These are phyloP conservation scores for Hemithea aestivaria DNA, from an alignment of 2,888 invertebrate species.

Conservation along the genomic window DNA sequence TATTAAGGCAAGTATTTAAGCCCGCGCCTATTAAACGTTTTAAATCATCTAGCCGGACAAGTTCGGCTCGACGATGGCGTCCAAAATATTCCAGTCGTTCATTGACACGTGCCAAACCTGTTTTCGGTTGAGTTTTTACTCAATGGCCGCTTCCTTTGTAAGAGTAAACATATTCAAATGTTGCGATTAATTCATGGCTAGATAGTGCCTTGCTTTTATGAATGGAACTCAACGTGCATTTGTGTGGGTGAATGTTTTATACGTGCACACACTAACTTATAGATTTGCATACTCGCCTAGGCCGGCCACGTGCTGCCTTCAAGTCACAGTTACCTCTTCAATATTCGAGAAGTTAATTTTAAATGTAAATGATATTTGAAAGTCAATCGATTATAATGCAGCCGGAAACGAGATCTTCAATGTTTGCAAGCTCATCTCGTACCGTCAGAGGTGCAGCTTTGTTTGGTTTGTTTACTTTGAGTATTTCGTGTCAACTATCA, in stretches of 20 bases:
- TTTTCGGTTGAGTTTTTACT: slow-evolving; percentile 74
- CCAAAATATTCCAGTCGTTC: slow-evolving; percentile 75
- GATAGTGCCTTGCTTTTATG: slow-evolving; percentile 75
- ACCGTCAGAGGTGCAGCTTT: slow-evolving; percentile 7
- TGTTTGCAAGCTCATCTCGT: slow-evolving; percentile 37
- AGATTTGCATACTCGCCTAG: slow-evolving; percentile 70
- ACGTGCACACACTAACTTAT: slow-evolving; percentile 45
- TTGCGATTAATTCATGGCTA: slow-evolving; percentile 79
- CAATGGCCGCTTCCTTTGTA: slow-evolving; percentile 77
- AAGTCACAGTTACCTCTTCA: slow-evolving; percentile 70
- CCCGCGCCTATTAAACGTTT: slow-evolving; percentile 62
- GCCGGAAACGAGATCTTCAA: slow-evolving; percentile 42
- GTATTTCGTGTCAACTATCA: slow-evolving; percentile 3
- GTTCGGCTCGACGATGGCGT: slow-evolving; percentile 54
- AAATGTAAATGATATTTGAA: slow-evolving; percentile 69
- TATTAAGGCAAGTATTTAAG: slow-evolving; percentile 56
- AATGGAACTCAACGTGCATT: slow-evolving; percentile 59
- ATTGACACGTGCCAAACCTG: slow-evolving; percentile 78
- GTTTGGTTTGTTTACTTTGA: slow-evolving; percentile 3
- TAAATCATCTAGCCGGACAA: slow-evolving; percentile 67
- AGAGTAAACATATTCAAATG: slow-evolving; percentile 78
- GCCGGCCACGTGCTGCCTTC: slow-evolving; percentile 65
- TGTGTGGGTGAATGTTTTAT: slow-evolving; percentile 54
- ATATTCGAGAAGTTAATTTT: slow-evolving; percentile 70
- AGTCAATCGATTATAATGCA: slow-evolving; percentile 55